Evolutionary conservation across 1,140 invertebrate species (phyloP).

Genomic region (Drosophila busckii): DNA sequence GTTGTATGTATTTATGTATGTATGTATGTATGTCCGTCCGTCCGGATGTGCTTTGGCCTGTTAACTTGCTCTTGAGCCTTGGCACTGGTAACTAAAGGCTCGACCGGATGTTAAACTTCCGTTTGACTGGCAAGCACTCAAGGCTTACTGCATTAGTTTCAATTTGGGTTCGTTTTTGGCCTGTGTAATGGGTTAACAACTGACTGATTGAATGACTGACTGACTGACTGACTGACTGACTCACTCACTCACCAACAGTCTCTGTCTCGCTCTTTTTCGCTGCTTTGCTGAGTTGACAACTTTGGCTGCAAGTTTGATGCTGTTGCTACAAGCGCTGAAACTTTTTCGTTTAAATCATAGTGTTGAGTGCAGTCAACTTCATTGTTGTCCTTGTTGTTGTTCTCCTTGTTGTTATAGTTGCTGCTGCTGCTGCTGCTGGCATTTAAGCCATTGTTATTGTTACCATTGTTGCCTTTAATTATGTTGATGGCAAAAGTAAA

Average conservation of each 20-base stretch:
- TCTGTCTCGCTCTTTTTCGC: too few relatives aligned
- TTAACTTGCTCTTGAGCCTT: too few relatives aligned
- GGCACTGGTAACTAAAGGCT: too few relatives aligned
- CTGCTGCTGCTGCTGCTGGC: slow-evolving; percentile 11
- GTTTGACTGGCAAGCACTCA: slow-evolving; percentile 16
- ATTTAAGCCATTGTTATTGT: slow-evolving; percentile 21
- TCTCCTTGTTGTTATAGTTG: slow-evolving; percentile 11
- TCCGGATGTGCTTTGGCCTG: too few relatives aligned
- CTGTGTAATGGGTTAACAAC: slow-evolving; percentile 49
- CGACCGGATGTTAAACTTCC: too few relatives aligned
- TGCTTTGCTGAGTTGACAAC: slow-evolving; percentile 26
- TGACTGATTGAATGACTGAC: slow-evolving; percentile 6
- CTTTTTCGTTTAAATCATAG: slow-evolving; percentile 59
- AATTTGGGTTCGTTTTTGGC: slow-evolving; percentile 21
- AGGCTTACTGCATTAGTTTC: too few relatives aligned
- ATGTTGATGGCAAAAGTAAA: slow-evolving; percentile 7
- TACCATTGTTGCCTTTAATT: slow-evolving; percentile 23
- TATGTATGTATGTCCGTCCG: too few relatives aligned
- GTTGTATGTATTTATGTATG: too few relatives aligned
- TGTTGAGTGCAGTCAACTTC: slow-evolving; percentile 19
- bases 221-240: neutral
- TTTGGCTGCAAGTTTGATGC: slow-evolving; percentile 35
- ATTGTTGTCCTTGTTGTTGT: slow-evolving; percentile 13
- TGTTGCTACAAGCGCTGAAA: slow-evolving; percentile 26
- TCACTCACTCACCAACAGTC: neutral